Evolutionary conservation across 2,888 invertebrate genomes (phyloP).

Genomic region (Rugalucina vietnamica): DNA sequence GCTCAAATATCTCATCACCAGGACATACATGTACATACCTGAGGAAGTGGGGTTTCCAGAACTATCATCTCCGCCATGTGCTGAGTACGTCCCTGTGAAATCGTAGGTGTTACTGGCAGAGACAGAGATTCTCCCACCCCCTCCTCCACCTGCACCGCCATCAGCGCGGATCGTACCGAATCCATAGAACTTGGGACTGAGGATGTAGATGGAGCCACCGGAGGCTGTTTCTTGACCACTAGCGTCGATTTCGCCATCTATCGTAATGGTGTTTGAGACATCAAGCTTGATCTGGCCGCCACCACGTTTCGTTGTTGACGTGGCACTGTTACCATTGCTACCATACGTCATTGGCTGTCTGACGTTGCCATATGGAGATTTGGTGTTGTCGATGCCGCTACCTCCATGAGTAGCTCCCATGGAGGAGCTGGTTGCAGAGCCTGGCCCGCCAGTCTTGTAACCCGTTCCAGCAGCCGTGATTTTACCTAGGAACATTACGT

Average conservation of each 20-base stretch:
- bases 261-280: constrained; percentile 33
- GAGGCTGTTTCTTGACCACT: neutral
- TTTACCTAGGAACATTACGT: constrained; percentile 63
- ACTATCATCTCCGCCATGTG: constrained; percentile 30
- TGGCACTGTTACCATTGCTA: constrained; percentile 67
- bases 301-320: constrained; percentile 54
- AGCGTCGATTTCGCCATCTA: constrained; percentile 67
- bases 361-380: constrained; percentile 67
- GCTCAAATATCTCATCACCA: too few species aligned
- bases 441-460: constrained; percentile 59
- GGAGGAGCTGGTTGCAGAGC: constrained; percentile 44
- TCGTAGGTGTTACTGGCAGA: neutral
- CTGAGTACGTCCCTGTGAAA: constrained; percentile 50
- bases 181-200: constrained; percentile 45
- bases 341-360: constrained; percentile 65
- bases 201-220: constrained; percentile 1
- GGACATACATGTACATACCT: constrained; percentile 14
- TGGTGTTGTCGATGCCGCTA: constrained; percentile 53
- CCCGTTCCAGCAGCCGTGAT: constrained; percentile 69
- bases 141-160: constrained; percentile 70
- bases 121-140: constrained; percentile 63
- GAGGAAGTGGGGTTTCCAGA: constrained; percentile 37
- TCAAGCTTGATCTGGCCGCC: constrained; percentile 69
- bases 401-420: constrained; percentile 70
- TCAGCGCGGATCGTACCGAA: constrained; percentile 60